Conservation (phyloP, 2,888 invertebrate species). For the Lutraria lutraria region DNA sequence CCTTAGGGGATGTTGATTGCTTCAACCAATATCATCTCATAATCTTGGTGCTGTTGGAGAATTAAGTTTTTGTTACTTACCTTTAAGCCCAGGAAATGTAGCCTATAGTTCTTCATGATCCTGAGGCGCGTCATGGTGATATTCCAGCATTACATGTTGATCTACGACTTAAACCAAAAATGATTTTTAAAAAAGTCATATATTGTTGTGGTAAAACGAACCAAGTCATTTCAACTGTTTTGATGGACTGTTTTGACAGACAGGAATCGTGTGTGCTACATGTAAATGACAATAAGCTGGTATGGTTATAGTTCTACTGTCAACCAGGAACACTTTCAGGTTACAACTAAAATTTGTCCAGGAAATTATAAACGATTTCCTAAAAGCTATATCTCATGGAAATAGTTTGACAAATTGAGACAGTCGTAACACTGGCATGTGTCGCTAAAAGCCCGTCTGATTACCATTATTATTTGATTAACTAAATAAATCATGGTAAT, state of each 20-base stretch:
- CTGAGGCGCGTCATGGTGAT: too few species aligned
- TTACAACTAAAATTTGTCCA: background rate
- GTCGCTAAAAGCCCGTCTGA: background rate
- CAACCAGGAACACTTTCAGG: background rate
- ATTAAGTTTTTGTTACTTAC: too few species aligned
- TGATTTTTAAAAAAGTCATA: too few species aligned
- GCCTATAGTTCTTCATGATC: too few species aligned
- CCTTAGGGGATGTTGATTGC: too few species aligned
- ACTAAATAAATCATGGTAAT: background rate
- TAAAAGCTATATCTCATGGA: background rate
- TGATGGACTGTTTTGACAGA: background rate
- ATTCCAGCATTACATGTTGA: too few species aligned
- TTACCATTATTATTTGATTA: conserved; percentile 1
- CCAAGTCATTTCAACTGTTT: background rate
- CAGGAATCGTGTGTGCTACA: background rate
- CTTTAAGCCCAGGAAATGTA: too few species aligned
- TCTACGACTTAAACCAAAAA: too few species aligned
- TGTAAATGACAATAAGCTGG: background rate
- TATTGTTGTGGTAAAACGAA: background rate
- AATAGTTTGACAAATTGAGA: background rate
- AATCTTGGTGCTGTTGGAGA: too few species aligned
- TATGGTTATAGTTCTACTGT: background rate
- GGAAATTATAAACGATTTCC: background rate
- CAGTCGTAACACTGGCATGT: background rate
- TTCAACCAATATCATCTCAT: too few species aligned